These are phyloP conservation scores for Timema cristinae DNA, from an alignment of 2,888 invertebrate genomes.

Conservation along the genomic window DNA sequence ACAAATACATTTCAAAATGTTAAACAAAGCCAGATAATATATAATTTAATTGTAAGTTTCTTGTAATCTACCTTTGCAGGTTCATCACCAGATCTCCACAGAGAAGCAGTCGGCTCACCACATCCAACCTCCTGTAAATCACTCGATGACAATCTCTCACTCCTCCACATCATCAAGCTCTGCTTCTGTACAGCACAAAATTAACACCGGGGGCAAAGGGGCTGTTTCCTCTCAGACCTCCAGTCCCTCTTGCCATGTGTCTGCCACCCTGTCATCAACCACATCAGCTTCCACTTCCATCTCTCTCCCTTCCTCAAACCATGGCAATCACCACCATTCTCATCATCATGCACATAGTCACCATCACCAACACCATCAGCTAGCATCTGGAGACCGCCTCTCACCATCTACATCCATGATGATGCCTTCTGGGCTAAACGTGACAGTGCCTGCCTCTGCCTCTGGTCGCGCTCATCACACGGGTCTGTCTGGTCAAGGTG, in stretches of 20 bases:
- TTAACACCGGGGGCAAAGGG: conserved; percentile 42
- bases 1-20: too few species aligned
- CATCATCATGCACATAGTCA: conserved; percentile 26
- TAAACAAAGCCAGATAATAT: too few species aligned
- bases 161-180: conserved; percentile 64
- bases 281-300: conserved; percentile 47
- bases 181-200: conserved; percentile 60
- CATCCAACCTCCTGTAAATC: conserved; percentile 12
- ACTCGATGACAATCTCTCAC: conserved; percentile 58
- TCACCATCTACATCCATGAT: conserved; percentile 12
- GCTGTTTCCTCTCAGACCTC: conserved; percentile 18
- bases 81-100: conserved; percentile 27
- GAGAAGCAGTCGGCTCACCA: conserved; percentile 24
- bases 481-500: conserved; percentile 18
- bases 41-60: too few species aligned
- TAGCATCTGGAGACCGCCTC: conserved; percentile 14
- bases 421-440: too few species aligned
- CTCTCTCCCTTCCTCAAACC: conserved; percentile 51
- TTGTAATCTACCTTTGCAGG: not conserved
- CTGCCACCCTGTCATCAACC: conserved; percentile 53
- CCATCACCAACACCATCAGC: conserved; percentile 24
- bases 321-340: conserved; percentile 60
- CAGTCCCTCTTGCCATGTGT: conserved; percentile 47
- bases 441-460: too few species aligned
- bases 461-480: not conserved